phyloP scores from a whole-genome alignment of 2,113 vertebrate genomes.

The Serilophus lunatus region DNA sequence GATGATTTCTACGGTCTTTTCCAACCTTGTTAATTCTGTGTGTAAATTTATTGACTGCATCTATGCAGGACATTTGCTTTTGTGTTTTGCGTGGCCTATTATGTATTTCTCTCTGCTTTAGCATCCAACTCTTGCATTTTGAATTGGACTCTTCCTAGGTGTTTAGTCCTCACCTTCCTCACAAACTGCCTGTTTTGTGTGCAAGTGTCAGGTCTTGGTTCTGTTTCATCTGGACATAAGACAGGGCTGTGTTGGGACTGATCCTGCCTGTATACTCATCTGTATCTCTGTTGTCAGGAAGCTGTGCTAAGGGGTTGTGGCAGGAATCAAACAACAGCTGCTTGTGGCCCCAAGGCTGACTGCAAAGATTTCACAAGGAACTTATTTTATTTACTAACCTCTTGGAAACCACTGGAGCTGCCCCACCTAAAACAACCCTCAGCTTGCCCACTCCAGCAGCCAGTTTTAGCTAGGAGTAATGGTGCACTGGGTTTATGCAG shows the following conservation, averaged over 20 bases:
- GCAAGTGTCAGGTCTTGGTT: neutral
- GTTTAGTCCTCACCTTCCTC: neutral
- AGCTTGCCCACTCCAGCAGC: neutral
- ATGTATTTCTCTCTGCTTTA: neutral
- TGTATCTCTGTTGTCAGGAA: neutral
- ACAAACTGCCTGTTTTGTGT: neutral
- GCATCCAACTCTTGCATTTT: neutral
- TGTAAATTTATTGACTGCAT: neutral
- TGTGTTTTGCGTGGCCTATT: neutral
- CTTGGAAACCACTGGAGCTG: neutral
- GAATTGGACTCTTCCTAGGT: neutral
- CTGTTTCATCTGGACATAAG: neutral
- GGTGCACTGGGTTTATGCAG: neutral
- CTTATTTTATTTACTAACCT: neutral
- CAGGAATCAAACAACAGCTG: neutral
- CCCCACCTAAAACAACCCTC: neutral
- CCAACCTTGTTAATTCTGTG: too few species aligned
- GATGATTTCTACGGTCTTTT: too few species aligned
- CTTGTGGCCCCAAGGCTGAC: accelerated
- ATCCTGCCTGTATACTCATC: neutral
- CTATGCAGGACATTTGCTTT: neutral
- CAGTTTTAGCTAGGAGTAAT: neutral
- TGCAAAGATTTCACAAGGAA: neutral
- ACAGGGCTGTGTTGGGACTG: neutral
- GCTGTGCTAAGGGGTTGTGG: neutral